These are phyloP conservation scores for Dendrolimus kikuchii DNA, from an alignment of 1,140 invertebrate species.

Conservation along the genomic window DNA sequence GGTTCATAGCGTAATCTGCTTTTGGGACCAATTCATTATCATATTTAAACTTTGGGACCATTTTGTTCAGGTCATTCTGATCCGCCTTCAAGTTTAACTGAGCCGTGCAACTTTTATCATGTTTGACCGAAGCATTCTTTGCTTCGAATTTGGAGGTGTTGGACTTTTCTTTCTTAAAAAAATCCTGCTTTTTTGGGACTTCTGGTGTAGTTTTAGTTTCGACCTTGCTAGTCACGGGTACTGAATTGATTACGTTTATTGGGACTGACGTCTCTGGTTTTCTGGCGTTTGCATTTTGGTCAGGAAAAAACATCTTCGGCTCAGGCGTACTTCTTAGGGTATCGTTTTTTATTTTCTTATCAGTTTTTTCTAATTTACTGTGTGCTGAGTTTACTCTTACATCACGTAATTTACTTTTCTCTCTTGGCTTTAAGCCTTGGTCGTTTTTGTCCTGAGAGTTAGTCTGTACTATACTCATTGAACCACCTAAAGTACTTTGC, in stretches of 20 bases:
- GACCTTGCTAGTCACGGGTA: constrained; percentile 47
- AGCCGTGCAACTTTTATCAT: constrained; percentile 55
- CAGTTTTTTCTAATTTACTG: constrained; percentile 64
- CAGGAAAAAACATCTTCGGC: constrained; percentile 68
- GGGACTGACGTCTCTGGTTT: constrained; percentile 60
- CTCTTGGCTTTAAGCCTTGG: constrained; percentile 48
- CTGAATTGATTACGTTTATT: constrained; percentile 64
- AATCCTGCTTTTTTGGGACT: constrained; percentile 68
- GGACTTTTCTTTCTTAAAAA: constrained; percentile 70
- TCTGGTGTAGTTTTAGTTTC: constrained; percentile 53
- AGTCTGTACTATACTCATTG: constrained; percentile 45
- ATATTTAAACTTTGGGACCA: constrained; percentile 71
- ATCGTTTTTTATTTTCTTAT: constrained; percentile 60
- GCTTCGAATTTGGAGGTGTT: constrained; percentile 51
- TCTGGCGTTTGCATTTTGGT: constrained; percentile 50
- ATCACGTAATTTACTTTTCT: constrained; percentile 66
- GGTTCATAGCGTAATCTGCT: constrained; percentile 73
- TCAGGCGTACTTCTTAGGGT: constrained; percentile 54
- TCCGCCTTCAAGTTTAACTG: constrained; percentile 53
- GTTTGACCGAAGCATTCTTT: constrained; percentile 59
- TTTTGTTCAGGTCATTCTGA: constrained; percentile 66
- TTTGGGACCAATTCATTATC: constrained; percentile 71
- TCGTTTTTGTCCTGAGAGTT: constrained; percentile 56
- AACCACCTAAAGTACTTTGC: constrained; percentile 41
- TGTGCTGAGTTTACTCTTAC: constrained; percentile 68